Evolutionary conservation across 2,797 vertebrate species (phyloP), one percentile per base, ranked within the genome.

Genomic region (Coilia nasus): DNA sequence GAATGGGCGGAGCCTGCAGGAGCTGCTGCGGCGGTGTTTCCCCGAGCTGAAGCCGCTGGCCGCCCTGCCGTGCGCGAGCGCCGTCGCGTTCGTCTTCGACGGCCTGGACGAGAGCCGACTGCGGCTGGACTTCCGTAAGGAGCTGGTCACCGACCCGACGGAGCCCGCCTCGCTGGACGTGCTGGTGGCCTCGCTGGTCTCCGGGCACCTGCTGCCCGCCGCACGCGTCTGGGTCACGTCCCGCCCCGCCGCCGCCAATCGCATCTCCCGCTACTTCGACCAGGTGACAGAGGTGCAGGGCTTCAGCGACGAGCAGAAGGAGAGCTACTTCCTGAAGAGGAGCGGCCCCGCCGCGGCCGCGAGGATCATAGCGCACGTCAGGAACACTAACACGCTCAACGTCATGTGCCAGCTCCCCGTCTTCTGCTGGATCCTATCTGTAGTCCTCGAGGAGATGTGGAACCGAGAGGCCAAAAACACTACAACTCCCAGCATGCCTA

Each of bases 271-370:
- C 0, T 25, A 15, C 64, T 71, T 71, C 28, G 2, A 71, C 64
- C 64, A 71, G 28, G 64, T 71, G 35, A 41, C 35, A 41, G 35
- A 41, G 35, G 35, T 41, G 35, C 64, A 31, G 64, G 64, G 64
- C 64, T 71, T 71, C 64, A 71, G 25, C 3, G 64, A 71, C 25
- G 64, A 71, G 64, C 64, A 71, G 64, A 71, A 31, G 28, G 25
- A 35, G 11, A 15, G 28, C 12, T 71, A 71, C 12, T 71, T 71
- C 6, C 3, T 31, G 64, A 31, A 71, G 64, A 71, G 31, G 25
- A 31, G 12, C 0, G 15, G 28, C 12, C 5, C 2, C 1, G 0
- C 2, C 3, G 31, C 15, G 28, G 64, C 25, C 64, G 3, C 4
- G 1, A 71, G 64, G 6, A 71, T 71, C 64, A 71, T 71, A 5